Conservation (phyloP, 1,140 invertebrate species). For the Spodoptera litura region DNA sequence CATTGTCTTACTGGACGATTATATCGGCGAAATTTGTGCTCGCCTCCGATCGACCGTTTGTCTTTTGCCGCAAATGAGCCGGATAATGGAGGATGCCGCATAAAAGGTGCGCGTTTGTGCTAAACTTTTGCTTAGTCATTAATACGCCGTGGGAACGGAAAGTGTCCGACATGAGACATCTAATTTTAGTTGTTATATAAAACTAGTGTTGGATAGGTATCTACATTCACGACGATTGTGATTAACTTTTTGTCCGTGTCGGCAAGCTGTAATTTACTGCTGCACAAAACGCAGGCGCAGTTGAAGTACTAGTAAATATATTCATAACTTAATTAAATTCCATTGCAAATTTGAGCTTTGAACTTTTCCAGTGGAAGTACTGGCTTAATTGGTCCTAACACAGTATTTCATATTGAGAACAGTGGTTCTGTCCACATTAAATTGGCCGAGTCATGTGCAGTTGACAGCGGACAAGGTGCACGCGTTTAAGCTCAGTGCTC, state of each 20-base stretch:
- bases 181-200: slow-evolving; percentile 31
- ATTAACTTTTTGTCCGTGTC: slow-evolving; percentile 1
- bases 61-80: slow-evolving; percentile 81
- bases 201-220: slow-evolving; percentile 12
- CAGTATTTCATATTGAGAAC: slow-evolving; percentile 34
- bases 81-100: slow-evolving; percentile 71
- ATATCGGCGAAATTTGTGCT: slow-evolving; percentile 82
- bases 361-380: slow-evolving; percentile 25
- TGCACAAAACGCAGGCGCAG: not conserved
- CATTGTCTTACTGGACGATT: slow-evolving; percentile 81
- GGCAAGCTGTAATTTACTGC: not conserved
- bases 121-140: slow-evolving; percentile 81
- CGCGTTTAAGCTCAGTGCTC: slow-evolving; percentile 55
- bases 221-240: not conserved
- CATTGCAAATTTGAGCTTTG: slow-evolving; percentile 38
- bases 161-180: slow-evolving; percentile 19
- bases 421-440: slow-evolving; percentile 34
- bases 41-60: slow-evolving; percentile 76
- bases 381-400: slow-evolving; percentile 29
- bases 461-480: slow-evolving; percentile 60
- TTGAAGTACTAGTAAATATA: slow-evolving; percentile 21
- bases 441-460: slow-evolving; percentile 39
- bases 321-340: slow-evolving; percentile 47
- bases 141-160: slow-evolving; percentile 76
- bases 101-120: slow-evolving; percentile 74